phyloP scores from a whole-genome alignment of 1,140 invertebrate genomes.

The Drosophila auraria region DNA sequence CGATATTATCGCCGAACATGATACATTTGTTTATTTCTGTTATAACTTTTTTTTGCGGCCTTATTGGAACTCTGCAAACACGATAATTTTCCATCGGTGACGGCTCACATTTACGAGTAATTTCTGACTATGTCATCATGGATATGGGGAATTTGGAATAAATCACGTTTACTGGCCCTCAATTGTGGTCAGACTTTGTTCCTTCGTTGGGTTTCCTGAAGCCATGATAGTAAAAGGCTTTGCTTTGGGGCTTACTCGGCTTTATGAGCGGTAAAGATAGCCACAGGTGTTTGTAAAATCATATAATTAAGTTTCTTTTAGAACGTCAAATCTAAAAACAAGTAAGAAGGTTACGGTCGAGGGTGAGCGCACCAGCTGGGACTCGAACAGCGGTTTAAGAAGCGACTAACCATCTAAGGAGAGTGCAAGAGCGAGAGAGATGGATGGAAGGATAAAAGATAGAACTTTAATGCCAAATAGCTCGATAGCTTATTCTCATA shows the following conservation, averaged over 20 bases:
- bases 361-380: not conserved
- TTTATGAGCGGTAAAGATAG: not conserved
- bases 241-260: not conserved
- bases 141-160: constrained; percentile 14
- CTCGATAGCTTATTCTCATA: too few species aligned
- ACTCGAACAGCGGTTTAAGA: not conserved
- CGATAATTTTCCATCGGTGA: constrained; percentile 2
- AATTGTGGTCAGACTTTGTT: not conserved
- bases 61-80: constrained; percentile 16
- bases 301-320: not conserved
- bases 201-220: not conserved
- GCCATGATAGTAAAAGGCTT: not conserved
- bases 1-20: constrained; percentile 67
- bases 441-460: not conserved
- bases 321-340: not conserved
- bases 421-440: not conserved
- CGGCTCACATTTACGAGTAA: constrained; percentile 2
- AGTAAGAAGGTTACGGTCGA: not conserved
- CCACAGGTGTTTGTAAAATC: constrained; percentile 1
- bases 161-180: not conserved
- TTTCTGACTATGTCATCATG: constrained; percentile 32
- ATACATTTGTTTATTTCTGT: constrained; percentile 69
- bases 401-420: too few species aligned
- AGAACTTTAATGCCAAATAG: not conserved
- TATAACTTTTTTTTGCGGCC: constrained; percentile 18